These are phyloP conservation scores for Pterophyllum scalare DNA, from an alignment of 2,113 vertebrate genomes.

Conservation along the genomic window DNA sequence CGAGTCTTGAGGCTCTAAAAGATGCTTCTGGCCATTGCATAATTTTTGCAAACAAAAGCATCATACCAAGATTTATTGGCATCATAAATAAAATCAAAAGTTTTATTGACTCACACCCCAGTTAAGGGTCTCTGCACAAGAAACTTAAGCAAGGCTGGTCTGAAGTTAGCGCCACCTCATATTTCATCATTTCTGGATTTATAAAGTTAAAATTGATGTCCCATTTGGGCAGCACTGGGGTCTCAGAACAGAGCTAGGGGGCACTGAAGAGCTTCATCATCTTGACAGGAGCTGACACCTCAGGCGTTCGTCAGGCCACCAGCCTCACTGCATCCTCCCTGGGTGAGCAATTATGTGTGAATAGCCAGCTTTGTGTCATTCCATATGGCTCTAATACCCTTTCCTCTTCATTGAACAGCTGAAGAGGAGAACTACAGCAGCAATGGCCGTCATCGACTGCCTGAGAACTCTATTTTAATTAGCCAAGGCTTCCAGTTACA, in stretches of 20 bases:
- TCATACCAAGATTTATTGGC: constrained; percentile 38
- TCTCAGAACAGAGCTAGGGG: constrained; percentile 60
- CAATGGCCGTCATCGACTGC: constrained; percentile 54
- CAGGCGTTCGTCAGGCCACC: constrained; percentile 68
- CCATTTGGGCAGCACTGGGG: constrained; percentile 58
- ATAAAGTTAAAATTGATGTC: constrained; percentile 72
- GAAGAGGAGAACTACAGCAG: constrained; percentile 51
- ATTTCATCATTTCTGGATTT: constrained; percentile 76
- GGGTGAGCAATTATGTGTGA: constrained; percentile 82
- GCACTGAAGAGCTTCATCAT: constrained; percentile 77
- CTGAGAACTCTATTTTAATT: constrained; percentile 74
- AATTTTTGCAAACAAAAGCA: constrained; percentile 49
- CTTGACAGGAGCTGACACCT: constrained; percentile 79
- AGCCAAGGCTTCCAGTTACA: constrained; percentile 60
- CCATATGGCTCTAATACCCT: constrained; percentile 71
- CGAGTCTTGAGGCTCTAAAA: constrained; percentile 3
- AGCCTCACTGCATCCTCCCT: constrained; percentile 75
- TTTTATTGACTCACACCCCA: constrained; percentile 30
- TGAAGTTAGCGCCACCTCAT: constrained; percentile 58
- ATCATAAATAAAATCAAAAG: constrained; percentile 52
- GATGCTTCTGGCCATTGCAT: constrained; percentile 23
- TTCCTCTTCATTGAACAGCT: constrained; percentile 70
- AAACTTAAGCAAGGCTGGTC: constrained; percentile 55
- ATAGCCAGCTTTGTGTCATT: constrained; percentile 77
- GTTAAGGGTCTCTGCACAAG: constrained; percentile 58